A percentile compares a stretch with the other conserved stretches of the same genome.
Conservation (phyloP, 2,113 vertebrate genomes). For the Stigmatopora nigra region DNA sequence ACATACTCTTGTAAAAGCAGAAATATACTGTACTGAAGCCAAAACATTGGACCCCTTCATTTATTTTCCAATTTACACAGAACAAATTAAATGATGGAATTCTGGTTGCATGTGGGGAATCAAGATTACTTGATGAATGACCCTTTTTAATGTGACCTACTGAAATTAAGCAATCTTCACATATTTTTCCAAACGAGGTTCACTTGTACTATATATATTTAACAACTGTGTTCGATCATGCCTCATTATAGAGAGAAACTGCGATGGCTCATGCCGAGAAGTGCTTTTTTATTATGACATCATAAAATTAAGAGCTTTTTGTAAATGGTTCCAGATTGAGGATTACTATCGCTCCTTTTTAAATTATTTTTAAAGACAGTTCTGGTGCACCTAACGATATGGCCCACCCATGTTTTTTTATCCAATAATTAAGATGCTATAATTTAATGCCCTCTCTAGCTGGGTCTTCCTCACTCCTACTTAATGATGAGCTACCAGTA, state of each 20-base stretch:
- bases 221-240: neutral
- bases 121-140: neutral
- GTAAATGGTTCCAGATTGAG: neutral
- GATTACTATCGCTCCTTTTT: neutral
- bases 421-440: neutral
- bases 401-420: neutral
- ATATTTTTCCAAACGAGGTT: neutral
- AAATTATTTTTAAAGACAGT: neutral
- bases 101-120: neutral
- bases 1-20: too few relatives aligned
- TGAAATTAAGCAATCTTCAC: neutral
- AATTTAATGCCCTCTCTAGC: slow-evolving; percentile 59
- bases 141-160: neutral
- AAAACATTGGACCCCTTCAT: too few relatives aligned
- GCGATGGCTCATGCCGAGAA: neutral
- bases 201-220: neutral
- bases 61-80: neutral
- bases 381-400: neutral
- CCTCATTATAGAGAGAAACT: neutral
- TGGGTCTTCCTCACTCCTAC: slow-evolving; percentile 91
- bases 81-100: neutral
- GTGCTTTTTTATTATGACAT: slow-evolving; percentile 3
- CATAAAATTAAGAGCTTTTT: neutral
- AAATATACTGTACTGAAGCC: too few relatives aligned
- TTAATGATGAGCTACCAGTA: slow-evolving; percentile 95